Evolutionary conservation across 2,797 vertebrate genomes (phyloP).

Genomic region (Carcharodon carcharias): DNA sequence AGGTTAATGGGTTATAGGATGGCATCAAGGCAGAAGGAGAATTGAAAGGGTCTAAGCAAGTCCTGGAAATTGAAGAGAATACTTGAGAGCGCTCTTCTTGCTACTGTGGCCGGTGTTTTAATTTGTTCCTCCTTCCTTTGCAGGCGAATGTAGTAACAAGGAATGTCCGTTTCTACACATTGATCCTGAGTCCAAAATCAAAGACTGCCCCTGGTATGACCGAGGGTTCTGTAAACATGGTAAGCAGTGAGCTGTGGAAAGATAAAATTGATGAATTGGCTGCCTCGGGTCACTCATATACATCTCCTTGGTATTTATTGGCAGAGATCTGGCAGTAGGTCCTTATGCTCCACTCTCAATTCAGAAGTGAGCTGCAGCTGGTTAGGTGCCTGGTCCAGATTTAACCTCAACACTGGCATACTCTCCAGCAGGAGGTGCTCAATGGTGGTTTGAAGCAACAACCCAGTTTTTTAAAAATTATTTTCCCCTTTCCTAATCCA

Average conservation of each 20-base stretch:
- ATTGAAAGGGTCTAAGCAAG: background rate
- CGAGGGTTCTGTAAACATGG: slow-evolving; percentile 97
- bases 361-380: background rate
- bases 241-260: slow-evolving; percentile 50
- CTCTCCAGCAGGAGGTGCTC: background rate
- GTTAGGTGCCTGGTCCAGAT: no score
- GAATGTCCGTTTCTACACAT: slow-evolving; percentile 98
- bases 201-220: slow-evolving; percentile 99
- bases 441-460: background rate
- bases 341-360: background rate
- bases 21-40: background rate
- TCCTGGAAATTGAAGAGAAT: background rate
- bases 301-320: background rate
- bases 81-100: background rate
- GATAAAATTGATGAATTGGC: background rate
- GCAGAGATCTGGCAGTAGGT: background rate
- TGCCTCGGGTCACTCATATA: background rate
- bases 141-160: slow-evolving; percentile 98
- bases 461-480: background rate
- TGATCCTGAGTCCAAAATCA: slow-evolving; percentile 97
- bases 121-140: slow-evolving; percentile 42
- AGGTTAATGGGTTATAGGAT: background rate
- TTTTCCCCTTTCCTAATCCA: background rate
- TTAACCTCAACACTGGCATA: background rate
- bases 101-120: slow-evolving; percentile 15